These are phyloP conservation scores for Bostrychus sinensis DNA, from an alignment of 2,113 vertebrate species.

Conservation along the genomic window DNA sequence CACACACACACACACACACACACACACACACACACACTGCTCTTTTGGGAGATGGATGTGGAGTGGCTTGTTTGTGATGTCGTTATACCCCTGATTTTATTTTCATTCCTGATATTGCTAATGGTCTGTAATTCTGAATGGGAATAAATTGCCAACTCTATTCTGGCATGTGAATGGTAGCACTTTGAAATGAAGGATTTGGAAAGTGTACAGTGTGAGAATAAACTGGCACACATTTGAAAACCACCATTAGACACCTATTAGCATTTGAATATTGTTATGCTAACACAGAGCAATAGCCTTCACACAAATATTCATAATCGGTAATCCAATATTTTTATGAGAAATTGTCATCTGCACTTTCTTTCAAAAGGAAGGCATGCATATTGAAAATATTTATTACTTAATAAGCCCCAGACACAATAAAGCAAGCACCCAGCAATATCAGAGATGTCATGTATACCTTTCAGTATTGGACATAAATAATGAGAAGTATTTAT, in stretches of 20 bases:
- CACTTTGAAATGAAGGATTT: constrained; percentile 69
- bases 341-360: constrained; percentile 57
- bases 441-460: constrained; percentile 39
- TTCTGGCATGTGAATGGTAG: constrained; percentile 58
- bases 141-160: constrained; percentile 57
- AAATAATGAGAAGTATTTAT: constrained; percentile 41
- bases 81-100: constrained; percentile 56
- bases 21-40: constrained; percentile 16
- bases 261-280: constrained; percentile 75
- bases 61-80: constrained; percentile 40
- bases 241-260: constrained; percentile 63
- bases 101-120: constrained; percentile 63
- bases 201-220: constrained; percentile 62
- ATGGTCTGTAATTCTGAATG: constrained; percentile 69
- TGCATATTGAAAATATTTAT: constrained; percentile 48
- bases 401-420: constrained; percentile 53
- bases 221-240: constrained; percentile 55
- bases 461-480: constrained; percentile 25
- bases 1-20: constrained; percentile 11
- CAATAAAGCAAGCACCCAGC: background rate
- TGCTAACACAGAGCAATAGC: constrained; percentile 59
- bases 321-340: constrained; percentile 72
- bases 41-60: constrained; percentile 28
- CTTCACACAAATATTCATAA: constrained; percentile 69
- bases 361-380: constrained; percentile 46